phyloP scores from a whole-genome alignment of 2,888 invertebrate genomes.

The Heteromyza rotundicornis region DNA sequence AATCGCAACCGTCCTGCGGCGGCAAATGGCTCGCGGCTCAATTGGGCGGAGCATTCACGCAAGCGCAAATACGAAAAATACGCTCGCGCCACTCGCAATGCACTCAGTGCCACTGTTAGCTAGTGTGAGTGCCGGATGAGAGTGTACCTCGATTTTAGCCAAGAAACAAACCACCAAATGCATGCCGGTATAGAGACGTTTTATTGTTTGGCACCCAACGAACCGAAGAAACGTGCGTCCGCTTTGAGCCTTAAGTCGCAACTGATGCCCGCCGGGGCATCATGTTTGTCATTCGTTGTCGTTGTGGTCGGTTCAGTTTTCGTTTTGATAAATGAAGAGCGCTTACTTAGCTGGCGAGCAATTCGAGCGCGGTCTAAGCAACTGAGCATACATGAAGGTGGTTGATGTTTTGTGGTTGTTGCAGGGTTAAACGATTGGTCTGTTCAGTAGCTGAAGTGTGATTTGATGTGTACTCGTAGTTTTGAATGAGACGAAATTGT shows the following conservation, averaged over 20 bases:
- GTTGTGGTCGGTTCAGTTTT: slow-evolving; percentile 14
- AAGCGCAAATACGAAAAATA: slow-evolving; percentile 1
- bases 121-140: background rate
- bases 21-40: slow-evolving; percentile 55
- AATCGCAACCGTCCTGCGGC: slow-evolving; percentile 54
- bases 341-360: no score
- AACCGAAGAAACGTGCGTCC: slow-evolving; percentile 36
- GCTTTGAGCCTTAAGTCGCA: slow-evolving; percentile 48
- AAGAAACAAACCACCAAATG: background rate
- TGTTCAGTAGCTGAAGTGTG: no score
- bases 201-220: background rate
- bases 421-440: no score
- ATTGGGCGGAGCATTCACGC: slow-evolving; percentile 8
- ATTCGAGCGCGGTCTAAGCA: no score
- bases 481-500: no score
- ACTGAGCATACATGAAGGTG: no score
- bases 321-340: no score
- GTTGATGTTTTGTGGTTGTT: no score
- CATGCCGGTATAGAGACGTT: background rate
- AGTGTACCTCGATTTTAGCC: background rate
- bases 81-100: slow-evolving; percentile 17
- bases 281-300: slow-evolving; percentile 7
- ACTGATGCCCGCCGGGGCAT: slow-evolving; percentile 47
- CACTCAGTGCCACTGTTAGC: no score
- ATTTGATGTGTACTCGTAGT: no score